phyloP scores from a whole-genome alignment of 1,140 invertebrate species.

The Phenacoccus solenopsis region DNA sequence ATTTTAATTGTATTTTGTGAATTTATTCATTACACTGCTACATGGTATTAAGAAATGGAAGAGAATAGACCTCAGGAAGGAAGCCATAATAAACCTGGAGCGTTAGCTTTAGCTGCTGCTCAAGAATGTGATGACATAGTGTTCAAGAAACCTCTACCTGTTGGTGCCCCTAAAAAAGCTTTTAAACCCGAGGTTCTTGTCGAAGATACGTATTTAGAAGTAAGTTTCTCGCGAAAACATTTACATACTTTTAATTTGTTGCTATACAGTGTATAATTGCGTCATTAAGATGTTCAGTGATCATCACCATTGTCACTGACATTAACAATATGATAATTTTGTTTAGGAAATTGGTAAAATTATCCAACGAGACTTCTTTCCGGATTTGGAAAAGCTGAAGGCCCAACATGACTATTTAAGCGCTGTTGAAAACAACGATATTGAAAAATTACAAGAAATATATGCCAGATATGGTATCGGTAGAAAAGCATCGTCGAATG shows the following conservation, averaged over 20 bases:
- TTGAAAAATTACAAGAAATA: slow-evolving; percentile 69
- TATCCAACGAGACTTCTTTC: slow-evolving; percentile 94
- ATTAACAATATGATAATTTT: no score
- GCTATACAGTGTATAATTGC: no score
- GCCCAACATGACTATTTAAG: slow-evolving; percentile 89
- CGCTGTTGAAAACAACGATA: slow-evolving; percentile 79
- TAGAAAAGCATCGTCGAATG: slow-evolving; percentile 42
- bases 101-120: neutral
- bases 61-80: neutral
- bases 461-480: slow-evolving; percentile 72
- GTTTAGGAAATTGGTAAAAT: slow-evolving; percentile 77
- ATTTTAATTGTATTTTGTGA: neutral
- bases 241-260: no score
- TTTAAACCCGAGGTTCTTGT: slow-evolving; percentile 2
- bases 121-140: neutral
- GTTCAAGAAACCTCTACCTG: slow-evolving; percentile 7
- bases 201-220: slow-evolving; percentile 4
- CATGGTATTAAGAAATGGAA: neutral
- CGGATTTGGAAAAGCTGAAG: slow-evolving; percentile 82
- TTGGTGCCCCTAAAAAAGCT: neutral
- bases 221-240: no score
- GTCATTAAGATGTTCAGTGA: no score
- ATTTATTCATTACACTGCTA: neutral
- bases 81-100: neutral
- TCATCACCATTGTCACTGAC: no score